Evolutionary conservation across 30 jellyfish, hydroid and myxozoan species (phyloP).

Genomic region (Euphysa ruthae): DNA sequence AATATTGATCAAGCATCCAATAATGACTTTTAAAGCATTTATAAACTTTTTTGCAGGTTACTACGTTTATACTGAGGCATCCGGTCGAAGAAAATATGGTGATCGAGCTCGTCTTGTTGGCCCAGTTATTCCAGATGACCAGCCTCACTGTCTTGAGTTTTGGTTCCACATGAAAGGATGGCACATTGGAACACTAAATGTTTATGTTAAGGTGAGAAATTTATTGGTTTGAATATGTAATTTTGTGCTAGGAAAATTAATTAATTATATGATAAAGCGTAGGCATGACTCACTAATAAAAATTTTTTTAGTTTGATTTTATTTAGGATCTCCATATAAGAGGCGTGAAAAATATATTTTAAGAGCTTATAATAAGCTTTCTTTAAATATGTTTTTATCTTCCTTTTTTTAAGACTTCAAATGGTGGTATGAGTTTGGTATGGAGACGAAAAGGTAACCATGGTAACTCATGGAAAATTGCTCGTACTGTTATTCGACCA

Average conservation of each 20-base stretch:
- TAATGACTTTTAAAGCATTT: too few species aligned
- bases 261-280: too few species aligned
- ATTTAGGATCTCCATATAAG: too few species aligned
- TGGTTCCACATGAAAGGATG: slow-evolving; percentile 91
- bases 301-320: not conserved
- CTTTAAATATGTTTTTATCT: too few species aligned
- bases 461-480: slow-evolving; percentile 78
- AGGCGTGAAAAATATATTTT: too few species aligned
- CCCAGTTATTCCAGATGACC: slow-evolving; percentile 30
- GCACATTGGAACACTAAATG: slow-evolving; percentile 67
- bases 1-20: too few species aligned
- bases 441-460: slow-evolving; percentile 84
- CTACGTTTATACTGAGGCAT: slow-evolving; percentile 73
- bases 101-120: slow-evolving; percentile 69
- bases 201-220: slow-evolving; percentile 60
- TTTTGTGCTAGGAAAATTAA: too few species aligned
- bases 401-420: slow-evolving; percentile 21
- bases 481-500: slow-evolving; percentile 52
- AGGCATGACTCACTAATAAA: not conserved
- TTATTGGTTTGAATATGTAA: too few species aligned
- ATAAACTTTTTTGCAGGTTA: slow-evolving; percentile 31
- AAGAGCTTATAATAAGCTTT: too few species aligned
- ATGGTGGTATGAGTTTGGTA: slow-evolving; percentile 56
- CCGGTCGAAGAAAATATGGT: slow-evolving; percentile 57
- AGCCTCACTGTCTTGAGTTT: slow-evolving; percentile 67